These are phyloP conservation scores for Neocrepidodera transversa DNA, from an alignment of 2,888 invertebrate genomes.

Conservation along the genomic window DNA sequence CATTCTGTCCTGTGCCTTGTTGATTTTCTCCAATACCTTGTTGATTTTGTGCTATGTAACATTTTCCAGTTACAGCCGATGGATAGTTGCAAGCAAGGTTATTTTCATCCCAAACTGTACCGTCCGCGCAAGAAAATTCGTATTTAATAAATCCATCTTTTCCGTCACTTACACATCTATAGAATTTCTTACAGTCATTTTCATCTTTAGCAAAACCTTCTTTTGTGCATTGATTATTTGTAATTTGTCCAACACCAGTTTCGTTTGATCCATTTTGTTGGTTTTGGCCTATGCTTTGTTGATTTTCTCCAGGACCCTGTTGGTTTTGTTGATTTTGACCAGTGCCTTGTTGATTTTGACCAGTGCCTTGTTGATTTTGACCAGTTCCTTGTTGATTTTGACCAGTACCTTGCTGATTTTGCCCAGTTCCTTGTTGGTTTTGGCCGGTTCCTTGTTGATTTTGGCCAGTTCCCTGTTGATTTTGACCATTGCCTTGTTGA, in stretches of 20 bases:
- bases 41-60: constrained; percentile 30
- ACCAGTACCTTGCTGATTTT: constrained; percentile 6
- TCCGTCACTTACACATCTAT: constrained; percentile 74
- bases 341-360: background rate
- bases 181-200: constrained; percentile 76
- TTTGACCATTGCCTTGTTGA: constrained; percentile 10
- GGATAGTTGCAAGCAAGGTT: constrained; percentile 76
- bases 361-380: background rate
- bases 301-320: constrained; percentile 14
- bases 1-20: constrained; percentile 28
- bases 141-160: constrained; percentile 68
- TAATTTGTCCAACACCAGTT: background rate
- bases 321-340: constrained; percentile 18
- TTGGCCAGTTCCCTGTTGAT: constrained; percentile 3
- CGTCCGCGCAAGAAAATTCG: constrained; percentile 76
- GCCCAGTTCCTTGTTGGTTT: constrained; percentile 31
- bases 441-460: constrained; percentile 15
- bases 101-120: constrained; percentile 79
- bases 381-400: background rate
- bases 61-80: constrained; percentile 62
- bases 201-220: constrained; percentile 78
- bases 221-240: constrained; percentile 60
- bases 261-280: constrained; percentile 24
- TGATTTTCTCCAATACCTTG: constrained; percentile 31
- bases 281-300: constrained; percentile 25